Base-by-base conservation (phyloP, 2,888 invertebrate genomes). In the Orchestes rusci region DNA sequence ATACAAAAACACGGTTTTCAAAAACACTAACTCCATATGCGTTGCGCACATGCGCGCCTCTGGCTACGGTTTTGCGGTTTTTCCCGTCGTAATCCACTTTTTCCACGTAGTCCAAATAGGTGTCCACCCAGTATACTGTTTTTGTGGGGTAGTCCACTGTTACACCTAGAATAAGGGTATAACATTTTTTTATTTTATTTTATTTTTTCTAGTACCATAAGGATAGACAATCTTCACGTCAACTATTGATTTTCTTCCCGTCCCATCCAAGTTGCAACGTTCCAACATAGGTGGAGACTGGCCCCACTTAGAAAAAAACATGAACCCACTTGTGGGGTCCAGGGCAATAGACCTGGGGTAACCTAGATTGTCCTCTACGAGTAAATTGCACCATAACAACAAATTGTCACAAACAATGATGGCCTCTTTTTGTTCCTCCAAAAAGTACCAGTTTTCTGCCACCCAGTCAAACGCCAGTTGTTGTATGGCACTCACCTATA, bases 381-480 rank as follows among this genome's bases (percentile, higher is more conserved):
- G 69, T 56, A 84, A 72, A 45, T 79, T 76, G 68, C 91, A 91
- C 59, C 74, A 70, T 38, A 64, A 64, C 63, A 86, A 73, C 1
- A 29, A 43, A 41, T 71, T 62, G 38, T 70, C 54, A 41, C 61
- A 63, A 1, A 59, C 52, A 7, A 60, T 47, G 16, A 62, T 58
- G 3, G 59, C 53, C 32, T 63, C 62, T 37, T 59, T 52, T 36
- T 62, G 56, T 36, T 62, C 58, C 45, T 63, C 87, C 57, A 82
- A 71, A 63, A 89, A 76, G 71, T 90, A 93, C 88, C 89, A 90
- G 71, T 89, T 89, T 57, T 79, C 78, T 12, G 85, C 79, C 44
- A 89, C 70, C 92, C 92, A 93, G 70, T 93, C 92, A 53, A 82
- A 66, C 4, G 82, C 80, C 59, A 91, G 73, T 63, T 84, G 82